These are phyloP conservation scores for Rhinolophus sinicus DNA, from an alignment of 2,113 vertebrate species.

Conservation along the genomic window DNA sequence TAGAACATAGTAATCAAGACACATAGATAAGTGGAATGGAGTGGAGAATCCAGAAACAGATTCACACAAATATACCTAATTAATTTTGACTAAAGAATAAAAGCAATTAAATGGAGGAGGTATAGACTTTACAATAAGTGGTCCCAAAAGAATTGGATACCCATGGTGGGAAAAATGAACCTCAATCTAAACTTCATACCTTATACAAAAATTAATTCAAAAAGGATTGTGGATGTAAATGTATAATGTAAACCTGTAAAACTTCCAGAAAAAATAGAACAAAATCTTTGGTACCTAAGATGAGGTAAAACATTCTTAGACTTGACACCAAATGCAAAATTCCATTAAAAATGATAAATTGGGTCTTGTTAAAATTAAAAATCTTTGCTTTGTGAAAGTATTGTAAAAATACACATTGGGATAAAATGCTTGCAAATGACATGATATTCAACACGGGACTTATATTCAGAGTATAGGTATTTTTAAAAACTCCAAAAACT, in stretches of 20 bases:
- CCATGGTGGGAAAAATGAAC: too few relatives aligned
- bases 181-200: neutral
- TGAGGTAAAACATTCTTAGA: neutral
- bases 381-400: neutral
- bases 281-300: neutral
- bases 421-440: neutral
- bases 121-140: too few relatives aligned
- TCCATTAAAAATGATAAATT: too few relatives aligned
- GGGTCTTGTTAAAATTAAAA: neutral
- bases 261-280: neutral
- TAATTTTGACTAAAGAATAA: too few relatives aligned
- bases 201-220: neutral
- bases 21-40: too few relatives aligned
- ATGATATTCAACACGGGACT: neutral
- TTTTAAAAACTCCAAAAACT: neutral
- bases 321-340: neutral
- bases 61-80: too few relatives aligned
- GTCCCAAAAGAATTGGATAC: too few relatives aligned
- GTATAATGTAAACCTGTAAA: neutral
- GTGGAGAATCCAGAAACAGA: too few relatives aligned
- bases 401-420: neutral
- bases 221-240: neutral
- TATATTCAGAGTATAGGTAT: neutral
- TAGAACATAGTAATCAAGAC: too few relatives aligned
- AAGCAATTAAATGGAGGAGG: too few relatives aligned